Conservation (phyloP, 2,113 vertebrate genomes). For the Hippopotamus amphibius region DNA sequence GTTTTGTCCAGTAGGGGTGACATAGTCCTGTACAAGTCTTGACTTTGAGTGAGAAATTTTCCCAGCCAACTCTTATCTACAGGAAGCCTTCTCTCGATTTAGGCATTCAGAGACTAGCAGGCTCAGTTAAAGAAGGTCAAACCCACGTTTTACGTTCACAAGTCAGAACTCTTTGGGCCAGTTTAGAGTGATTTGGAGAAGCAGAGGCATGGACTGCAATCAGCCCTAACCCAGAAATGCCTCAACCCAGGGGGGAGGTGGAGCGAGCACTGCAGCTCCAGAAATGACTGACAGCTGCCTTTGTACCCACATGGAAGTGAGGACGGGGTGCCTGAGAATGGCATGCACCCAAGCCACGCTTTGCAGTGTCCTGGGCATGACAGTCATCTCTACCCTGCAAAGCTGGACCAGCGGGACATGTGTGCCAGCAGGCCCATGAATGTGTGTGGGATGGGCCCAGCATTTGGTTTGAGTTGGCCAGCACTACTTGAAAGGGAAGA, state of each 20-base stretch:
- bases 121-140: background rate
- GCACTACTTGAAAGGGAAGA: background rate
- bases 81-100: background rate
- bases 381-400: background rate
- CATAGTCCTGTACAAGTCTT: background rate
- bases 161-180: background rate
- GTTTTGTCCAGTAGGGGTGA: background rate
- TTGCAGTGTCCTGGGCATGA: background rate
- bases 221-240: background rate
- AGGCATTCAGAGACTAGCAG: background rate
- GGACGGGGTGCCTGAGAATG: background rate
- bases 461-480: background rate
- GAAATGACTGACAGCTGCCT: background rate
- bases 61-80: slow-evolving; percentile 21
- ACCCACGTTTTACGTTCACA: background rate
- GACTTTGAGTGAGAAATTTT: background rate
- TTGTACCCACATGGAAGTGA: background rate
- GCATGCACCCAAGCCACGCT: background rate
- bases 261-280: background rate
- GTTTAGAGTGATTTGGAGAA: background rate
- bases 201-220: background rate
- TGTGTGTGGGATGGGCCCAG: background rate
- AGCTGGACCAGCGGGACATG: background rate
- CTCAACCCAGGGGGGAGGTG: background rate
- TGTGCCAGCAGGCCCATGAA: background rate